Percentiles rank a stretch among this genome's conserved stretches.
Conservation (phyloP, 2,888 invertebrate species). For the Hipparchia sbordonii region DNA sequence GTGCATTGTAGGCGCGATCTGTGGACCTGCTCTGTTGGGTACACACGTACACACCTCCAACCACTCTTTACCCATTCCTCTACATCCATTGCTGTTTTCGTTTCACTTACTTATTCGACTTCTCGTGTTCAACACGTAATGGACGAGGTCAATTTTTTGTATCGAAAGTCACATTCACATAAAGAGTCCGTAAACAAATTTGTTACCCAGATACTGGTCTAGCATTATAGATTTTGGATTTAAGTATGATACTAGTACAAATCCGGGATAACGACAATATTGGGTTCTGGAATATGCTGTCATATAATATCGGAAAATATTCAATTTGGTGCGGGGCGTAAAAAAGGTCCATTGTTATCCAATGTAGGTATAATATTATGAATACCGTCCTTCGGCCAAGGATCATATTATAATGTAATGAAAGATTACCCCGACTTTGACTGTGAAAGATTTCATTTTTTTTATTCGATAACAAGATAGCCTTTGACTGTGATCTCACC, state of each 20-base stretch:
- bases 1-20: slow-evolving; percentile 80
- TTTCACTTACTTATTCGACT: neutral
- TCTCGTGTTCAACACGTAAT: slow-evolving; percentile 40
- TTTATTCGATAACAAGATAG: no score
- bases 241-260: slow-evolving; percentile 60
- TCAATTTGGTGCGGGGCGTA: slow-evolving; percentile 24
- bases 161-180: slow-evolving; percentile 44
- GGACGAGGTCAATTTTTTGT: slow-evolving; percentile 38
- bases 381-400: slow-evolving; percentile 7
- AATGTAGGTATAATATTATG: slow-evolving; percentile 10
- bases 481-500: no score
- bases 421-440: slow-evolving; percentile 11
- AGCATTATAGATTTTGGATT: slow-evolving; percentile 77
- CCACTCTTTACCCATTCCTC: slow-evolving; percentile 43
- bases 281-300: slow-evolving; percentile 30
- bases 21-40: slow-evolving; percentile 62
- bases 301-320: slow-evolving; percentile 26
- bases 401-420: slow-evolving; percentile 11
- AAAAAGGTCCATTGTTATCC: slow-evolving; percentile 29
- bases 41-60: slow-evolving; percentile 56
- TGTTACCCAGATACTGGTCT: slow-evolving; percentile 68
- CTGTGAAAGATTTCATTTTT: neutral
- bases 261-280: slow-evolving; percentile 54
- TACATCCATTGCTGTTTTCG: slow-evolving; percentile 39
- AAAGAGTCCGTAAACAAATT: slow-evolving; percentile 64